These are phyloP conservation scores for Ochropacha duplaris DNA, from an alignment of 2,888 invertebrate species.

Conservation along the genomic window DNA sequence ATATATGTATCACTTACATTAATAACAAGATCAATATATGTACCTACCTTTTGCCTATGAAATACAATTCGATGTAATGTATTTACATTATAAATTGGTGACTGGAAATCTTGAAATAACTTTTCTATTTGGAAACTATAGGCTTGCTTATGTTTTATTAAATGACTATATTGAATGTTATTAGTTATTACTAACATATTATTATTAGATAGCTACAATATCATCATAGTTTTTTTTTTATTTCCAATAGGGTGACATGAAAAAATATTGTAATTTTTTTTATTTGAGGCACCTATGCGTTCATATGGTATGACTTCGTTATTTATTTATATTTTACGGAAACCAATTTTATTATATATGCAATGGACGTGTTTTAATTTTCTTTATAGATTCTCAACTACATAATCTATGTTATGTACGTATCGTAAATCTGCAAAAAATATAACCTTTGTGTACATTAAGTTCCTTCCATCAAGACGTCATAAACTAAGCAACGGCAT, in stretches of 20 bases:
- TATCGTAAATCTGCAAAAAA: constrained; percentile 78
- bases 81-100: too few species aligned
- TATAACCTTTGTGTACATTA: constrained; percentile 69
- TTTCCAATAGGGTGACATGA: constrained; percentile 58
- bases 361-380: constrained; percentile 68
- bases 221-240: constrained; percentile 37
- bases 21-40: background rate
- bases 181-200: background rate
- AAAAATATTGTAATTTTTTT: constrained; percentile 70
- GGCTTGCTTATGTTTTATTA: background rate
- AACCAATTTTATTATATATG: constrained; percentile 52
- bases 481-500: constrained; percentile 65
- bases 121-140: background rate
- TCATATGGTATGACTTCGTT: constrained; percentile 46
- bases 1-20: background rate
- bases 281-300: constrained; percentile 73
- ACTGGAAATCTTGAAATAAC: background rate
- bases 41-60: background rate
- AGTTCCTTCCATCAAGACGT: constrained; percentile 53
- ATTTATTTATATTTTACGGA: constrained; percentile 54
- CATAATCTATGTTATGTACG: constrained; percentile 52
- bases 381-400: constrained; percentile 53
- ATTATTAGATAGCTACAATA: constrained; percentile 39
- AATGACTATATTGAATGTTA: constrained; percentile 1
- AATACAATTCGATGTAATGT: constrained; percentile 2